Conservation (phyloP, 1,140 invertebrate species). For the Drosophila punjabiensis region DNA sequence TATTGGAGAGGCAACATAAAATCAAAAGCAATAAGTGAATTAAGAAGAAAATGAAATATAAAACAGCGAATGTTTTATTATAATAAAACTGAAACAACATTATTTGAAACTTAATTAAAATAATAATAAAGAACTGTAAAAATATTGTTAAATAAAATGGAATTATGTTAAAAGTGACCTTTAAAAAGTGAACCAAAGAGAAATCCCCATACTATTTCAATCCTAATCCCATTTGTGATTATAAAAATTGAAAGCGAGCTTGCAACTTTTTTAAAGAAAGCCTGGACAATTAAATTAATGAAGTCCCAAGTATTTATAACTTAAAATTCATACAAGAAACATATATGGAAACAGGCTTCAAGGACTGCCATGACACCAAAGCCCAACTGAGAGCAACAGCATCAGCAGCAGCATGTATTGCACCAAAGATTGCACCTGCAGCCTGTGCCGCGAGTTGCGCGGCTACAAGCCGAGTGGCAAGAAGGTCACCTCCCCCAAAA, state of each 20-base stretch:
- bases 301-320: neutral
- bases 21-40: neutral
- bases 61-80: neutral
- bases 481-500: conserved; percentile 28
- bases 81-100: too few species aligned
- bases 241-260: neutral
- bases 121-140: too few species aligned
- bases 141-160: neutral
- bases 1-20: neutral
- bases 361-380: conserved; percentile 69
- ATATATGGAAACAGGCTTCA: conserved; percentile 4
- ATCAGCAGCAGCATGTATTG: conserved; percentile 82
- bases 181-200: neutral
- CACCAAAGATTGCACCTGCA: conserved; percentile 86
- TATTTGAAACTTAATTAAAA: neutral
- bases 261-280: neutral
- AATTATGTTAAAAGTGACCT: neutral
- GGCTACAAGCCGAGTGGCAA: conserved; percentile 75
- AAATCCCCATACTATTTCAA: neutral
- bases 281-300: too few species aligned
- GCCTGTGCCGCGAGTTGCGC: conserved; percentile 86
- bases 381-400: conserved; percentile 15
- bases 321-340: neutral
- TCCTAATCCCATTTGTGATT: neutral
- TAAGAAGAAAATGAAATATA: neutral